Base-by-base conservation (phyloP, 2,888 invertebrate species). In the Drosophila pseudotakahashii region DNA sequence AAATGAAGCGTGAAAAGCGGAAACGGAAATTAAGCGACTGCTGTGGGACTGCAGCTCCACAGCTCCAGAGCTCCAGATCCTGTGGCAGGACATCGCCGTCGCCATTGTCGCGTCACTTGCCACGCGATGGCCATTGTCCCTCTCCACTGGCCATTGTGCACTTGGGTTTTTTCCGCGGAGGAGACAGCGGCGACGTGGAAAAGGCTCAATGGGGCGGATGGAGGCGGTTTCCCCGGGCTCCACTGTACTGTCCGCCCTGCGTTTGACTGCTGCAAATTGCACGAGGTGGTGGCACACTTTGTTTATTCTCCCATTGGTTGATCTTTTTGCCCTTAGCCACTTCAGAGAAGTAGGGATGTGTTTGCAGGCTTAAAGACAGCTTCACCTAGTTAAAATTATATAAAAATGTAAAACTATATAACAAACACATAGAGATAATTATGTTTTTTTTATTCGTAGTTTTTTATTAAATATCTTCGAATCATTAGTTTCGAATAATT, bases 1-100 rank as follows among this genome's bases (percentile, higher is more conserved):
- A 76, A 83, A 84, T 84, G 82, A 70, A 80, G 82, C 84, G 80
- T 72, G 69, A 69, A 70, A 73, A 78, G 55, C 69, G 82, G 69
- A 84, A 84, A 69, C 67, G 78, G 78, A 81, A 83, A 79, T 85
- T 75, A 79, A 83, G 78, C 78, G 75, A 78, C 71, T 78, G 76
- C 79, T 67, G 62, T 39, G 68, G 23, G 50, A 50, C 63, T 53
- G 54, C 5, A 26, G 26, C 26, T 26, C 26, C 5, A 26, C 26
- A 26, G 13, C 41, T 47, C 11, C 47, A 47, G 47, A 53, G 45
- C 41, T 41, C 48, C 48, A 34, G 62, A 48, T 48, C 54, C 55
- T 26, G 67, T 67, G 42, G 62, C 62, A 60, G 60, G 61, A 45
- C 60, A 59, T 32, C 37, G 52, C 60, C 57, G 51, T 58, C 66